Evolutionary conservation across 2,888 invertebrate species (phyloP), one percentile per base, ranked within the genome.

Genomic region (Villa cingulata): DNA sequence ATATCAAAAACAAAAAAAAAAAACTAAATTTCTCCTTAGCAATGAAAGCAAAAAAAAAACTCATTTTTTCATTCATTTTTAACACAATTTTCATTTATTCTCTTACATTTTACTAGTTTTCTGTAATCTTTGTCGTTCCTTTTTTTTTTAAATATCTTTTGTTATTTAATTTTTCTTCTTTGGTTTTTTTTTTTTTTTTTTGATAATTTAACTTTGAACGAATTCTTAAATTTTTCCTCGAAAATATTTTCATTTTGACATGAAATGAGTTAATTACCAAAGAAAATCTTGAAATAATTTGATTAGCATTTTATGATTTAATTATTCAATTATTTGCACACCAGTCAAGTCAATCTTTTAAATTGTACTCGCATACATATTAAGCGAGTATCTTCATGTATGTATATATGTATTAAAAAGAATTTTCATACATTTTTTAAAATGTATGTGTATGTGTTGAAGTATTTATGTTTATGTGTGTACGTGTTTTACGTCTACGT

Each of bases 251-350:
- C 6, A 32, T 32, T n/a, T n/a, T n/a, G n/a, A n/a, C 29, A 12
- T 9, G 20, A 39, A 39, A 20, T 39, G 39, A 39, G 20, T 39
- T 39, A 39, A 39, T 39, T 39, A 20, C 39, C 5, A 20, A 9
- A 9, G 39, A 39, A 39, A 39, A 39, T 39, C 39, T 39, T 39
- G 19, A 39, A 39, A n/a, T 39, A 39, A 39, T 39, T 39, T 39
- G 20, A 39, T 39, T 20, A 39, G 14, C 15, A 39, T 39, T 39
- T 39, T 20, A 39, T 39, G 39, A 39, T 39, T 39, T 39, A 39
- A 39, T 39, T 39, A 39, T 39, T 39, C 39, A 39, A 39, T 39
- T 39, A 39, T 17, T 20, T 14, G 20, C 39, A 20, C 39, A 16
- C 20, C 29, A 32, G 29, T 32, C 29, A 27, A 27, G 27, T 10